Percentiles rank a stretch among this genome's conserved stretches.
phyloP scores from a whole-genome alignment of 2,797 vertebrate species.

The Lacerta bilineata region DNA sequence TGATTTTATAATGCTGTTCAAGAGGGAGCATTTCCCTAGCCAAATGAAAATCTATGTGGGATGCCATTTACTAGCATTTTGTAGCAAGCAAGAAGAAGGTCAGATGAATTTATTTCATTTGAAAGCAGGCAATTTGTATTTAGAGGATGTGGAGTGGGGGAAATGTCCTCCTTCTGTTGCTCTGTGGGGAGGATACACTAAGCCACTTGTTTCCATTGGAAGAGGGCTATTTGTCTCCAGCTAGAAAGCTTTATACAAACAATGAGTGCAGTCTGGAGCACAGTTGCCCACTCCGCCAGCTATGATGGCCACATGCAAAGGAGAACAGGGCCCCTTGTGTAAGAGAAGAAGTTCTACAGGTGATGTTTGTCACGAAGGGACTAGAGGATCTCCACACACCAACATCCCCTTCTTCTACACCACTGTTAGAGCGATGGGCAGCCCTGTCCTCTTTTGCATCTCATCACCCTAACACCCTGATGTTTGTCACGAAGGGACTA shows the following conservation, averaged over 20 bases:
- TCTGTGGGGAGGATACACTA: constrained; percentile 31
- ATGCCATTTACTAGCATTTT: constrained; percentile 65
- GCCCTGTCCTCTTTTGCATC: background rate
- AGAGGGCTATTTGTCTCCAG: background rate
- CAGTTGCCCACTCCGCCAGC: background rate
- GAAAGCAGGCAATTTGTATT: constrained; percentile 48
- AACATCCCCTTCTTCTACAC: background rate
- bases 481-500: background rate
- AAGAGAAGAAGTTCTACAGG: background rate
- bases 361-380: background rate
- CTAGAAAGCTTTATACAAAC: constrained; percentile 29
- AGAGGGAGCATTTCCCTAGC: constrained; percentile 73
- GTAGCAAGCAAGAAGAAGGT: constrained; percentile 54
- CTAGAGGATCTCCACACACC: background rate
- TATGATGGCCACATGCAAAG: background rate
- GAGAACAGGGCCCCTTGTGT: background rate
- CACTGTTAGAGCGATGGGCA: background rate
- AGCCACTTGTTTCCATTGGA: constrained; percentile 30
- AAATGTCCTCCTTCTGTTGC: constrained; percentile 13
- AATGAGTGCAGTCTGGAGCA: background rate
- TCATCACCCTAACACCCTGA: background rate
- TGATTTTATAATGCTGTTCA: constrained; percentile 75
- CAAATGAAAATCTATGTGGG: constrained; percentile 73
- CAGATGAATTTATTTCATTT: constrained; percentile 66
- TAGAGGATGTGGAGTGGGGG: constrained; percentile 20